Percentiles rank a stretch among this genome's conserved stretches.
Conservation (phyloP, 1,140 invertebrate species). For the Ericerus pela region DNA sequence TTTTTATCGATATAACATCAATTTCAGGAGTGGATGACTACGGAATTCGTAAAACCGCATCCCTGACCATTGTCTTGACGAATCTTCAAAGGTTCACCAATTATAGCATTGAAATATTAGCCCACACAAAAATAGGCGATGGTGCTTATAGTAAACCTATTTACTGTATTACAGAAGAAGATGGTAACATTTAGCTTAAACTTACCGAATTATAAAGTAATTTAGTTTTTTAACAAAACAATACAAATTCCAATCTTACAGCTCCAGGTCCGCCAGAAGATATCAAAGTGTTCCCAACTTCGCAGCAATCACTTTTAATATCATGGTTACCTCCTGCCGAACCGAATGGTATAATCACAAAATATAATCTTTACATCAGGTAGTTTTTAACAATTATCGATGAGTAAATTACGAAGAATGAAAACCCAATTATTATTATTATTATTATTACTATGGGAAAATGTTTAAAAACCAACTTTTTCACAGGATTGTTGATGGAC, state of each 20-base stretch:
- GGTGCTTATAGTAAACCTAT: constrained; percentile 66
- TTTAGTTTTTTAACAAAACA: not conserved
- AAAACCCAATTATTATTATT: not conserved
- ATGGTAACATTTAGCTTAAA: constrained; percentile 42
- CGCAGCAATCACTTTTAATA: constrained; percentile 54
- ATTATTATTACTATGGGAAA: not conserved
- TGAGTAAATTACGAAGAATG: not conserved
- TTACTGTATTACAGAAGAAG: constrained; percentile 79
- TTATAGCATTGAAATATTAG: constrained; percentile 78
- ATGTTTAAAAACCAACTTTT: no score
- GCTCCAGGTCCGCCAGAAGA: constrained; percentile 56
- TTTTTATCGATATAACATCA: no score
- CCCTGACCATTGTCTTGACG: constrained; percentile 46
- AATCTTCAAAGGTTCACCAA: constrained; percentile 75
- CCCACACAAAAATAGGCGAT: constrained; percentile 75
- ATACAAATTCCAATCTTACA: constrained; percentile 28
- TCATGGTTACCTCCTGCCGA: constrained; percentile 62
- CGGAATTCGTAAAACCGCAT: constrained; percentile 42
- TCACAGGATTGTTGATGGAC: constrained; percentile 43
- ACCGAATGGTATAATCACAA: constrained; percentile 62
- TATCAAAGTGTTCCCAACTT: constrained; percentile 64
- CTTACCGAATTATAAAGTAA: not conserved
- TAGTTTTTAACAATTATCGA: constrained; percentile 20
- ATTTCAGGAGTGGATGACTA: constrained; percentile 13
- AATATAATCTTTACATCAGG: constrained; percentile 63